phyloP scores from a whole-genome alignment of 2,888 invertebrate species.

The Idaea biselata region DNA sequence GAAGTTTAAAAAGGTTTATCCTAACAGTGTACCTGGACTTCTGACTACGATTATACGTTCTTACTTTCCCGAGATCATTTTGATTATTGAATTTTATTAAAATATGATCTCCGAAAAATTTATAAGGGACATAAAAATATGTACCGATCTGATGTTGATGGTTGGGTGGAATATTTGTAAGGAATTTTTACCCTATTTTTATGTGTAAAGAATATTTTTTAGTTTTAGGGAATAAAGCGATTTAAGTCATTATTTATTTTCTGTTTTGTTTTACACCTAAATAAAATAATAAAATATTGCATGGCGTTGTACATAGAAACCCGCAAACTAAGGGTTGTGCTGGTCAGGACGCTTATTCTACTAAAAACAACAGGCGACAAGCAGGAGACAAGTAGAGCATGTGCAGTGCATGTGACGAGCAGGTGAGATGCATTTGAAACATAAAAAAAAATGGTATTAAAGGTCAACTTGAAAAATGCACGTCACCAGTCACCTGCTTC shows the following conservation, averaged over 20 bases:
- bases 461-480: too few relatives aligned
- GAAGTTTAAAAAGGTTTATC: neutral
- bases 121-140: neutral
- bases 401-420: too few relatives aligned
- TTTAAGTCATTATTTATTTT: neutral
- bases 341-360: too few relatives aligned
- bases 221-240: slow-evolving; percentile 19
- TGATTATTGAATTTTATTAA: neutral
- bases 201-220: slow-evolving; percentile 34
- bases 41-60: neutral
- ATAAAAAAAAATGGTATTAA: too few relatives aligned
- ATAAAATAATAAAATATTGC: neutral
- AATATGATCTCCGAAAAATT: too few relatives aligned
- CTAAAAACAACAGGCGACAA: too few relatives aligned
- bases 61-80: neutral
- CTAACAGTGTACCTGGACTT: neutral
- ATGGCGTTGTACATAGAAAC: neutral
- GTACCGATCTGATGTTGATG: neutral
- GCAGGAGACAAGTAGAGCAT: too few relatives aligned
- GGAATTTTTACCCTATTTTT: neutral
- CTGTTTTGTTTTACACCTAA: neutral
- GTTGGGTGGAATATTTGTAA: neutral
- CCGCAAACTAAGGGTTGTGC: too few relatives aligned
- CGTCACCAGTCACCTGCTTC: too few relatives aligned
- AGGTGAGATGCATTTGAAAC: too few relatives aligned